Evolutionary conservation across 1,140 invertebrate genomes (phyloP), one percentile per base, ranked within the genome.

Genomic region (Gryon sp.): DNA sequence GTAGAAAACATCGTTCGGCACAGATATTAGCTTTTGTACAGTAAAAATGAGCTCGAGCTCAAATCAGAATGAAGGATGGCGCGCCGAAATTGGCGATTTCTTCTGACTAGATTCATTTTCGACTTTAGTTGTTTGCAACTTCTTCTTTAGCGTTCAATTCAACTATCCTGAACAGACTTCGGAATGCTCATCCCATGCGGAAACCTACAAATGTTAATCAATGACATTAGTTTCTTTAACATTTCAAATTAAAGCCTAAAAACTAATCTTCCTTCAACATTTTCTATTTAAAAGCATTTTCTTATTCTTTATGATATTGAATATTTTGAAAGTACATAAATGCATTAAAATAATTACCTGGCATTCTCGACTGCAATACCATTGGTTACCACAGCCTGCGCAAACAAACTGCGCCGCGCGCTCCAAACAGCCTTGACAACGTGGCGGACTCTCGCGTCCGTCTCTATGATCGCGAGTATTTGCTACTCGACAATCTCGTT

Each of bases 301-400:
- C n/a, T n/a, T n/a, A n/a, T n/a, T 43, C 24, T 14, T 43, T 6
- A 14, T 8, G 14, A 32, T 40, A 57, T 43, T 45, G 8, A 60
- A 63, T 4, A 30, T 18, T 16, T 24, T 59, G 26, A 70, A 45
- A 38, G 16, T 40, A 16, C 4, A 53, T 40, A 19, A 40, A 38
- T 32, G 24, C 5, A 63, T 18, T 48, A 18, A 2, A 41, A 12
- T 55, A 75, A 50, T 74, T 88, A 96, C 95, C 92, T 97, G 95
- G 85, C 95, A 97, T 78, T 95, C 94, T 48, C 94, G 88, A 83
- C 93, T 95, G 90, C 95, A 97, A 84, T 97, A 97, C 95, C 95
- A 96, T 88, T 96, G 95, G 88, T 95, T 95, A 46, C 92, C 93
- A 83, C 95, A 97, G 15, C 93, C 94, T 50, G 94, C 94, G 84